These are phyloP conservation scores for Molossus alvarezi DNA, from an alignment of 2,797 vertebrate genomes.

Conservation along the genomic window DNA sequence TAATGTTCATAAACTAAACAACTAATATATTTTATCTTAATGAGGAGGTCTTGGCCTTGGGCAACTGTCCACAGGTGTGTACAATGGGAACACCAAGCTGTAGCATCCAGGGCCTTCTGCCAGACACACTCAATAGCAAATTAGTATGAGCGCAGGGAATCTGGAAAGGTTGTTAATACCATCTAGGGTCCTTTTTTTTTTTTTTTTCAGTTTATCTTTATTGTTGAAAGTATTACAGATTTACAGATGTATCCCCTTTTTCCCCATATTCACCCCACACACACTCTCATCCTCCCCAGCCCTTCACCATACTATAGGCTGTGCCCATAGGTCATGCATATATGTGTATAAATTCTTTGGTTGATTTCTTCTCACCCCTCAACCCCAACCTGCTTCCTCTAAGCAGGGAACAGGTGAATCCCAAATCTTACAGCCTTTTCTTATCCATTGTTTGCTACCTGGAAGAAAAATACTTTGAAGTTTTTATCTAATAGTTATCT, in stretches of 20 bases:
- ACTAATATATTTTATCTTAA: background rate
- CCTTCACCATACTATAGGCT: too few relatives aligned
- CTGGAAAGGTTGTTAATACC: background rate
- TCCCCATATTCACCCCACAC: too few relatives aligned
- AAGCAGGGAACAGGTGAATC: too few relatives aligned
- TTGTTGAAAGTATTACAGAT: too few relatives aligned
- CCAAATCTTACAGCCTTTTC: background rate
- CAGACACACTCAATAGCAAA: background rate
- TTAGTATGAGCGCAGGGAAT: background rate
- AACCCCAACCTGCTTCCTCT: too few relatives aligned
- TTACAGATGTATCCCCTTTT: too few relatives aligned
- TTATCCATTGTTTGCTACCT: background rate
- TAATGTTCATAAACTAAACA: slow-evolving; percentile 14
- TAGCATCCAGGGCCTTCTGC: background rate
- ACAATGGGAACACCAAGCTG: background rate
- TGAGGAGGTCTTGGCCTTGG: background rate
- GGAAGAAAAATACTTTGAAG: background rate
- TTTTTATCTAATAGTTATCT: background rate
- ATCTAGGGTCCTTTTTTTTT: background rate
- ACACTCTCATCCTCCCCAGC: too few relatives aligned
- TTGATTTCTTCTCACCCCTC: too few relatives aligned
- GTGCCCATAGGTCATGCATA: too few relatives aligned
- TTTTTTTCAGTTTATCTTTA: too few relatives aligned
- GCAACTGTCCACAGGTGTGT: background rate
- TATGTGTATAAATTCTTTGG: too few relatives aligned